These are phyloP conservation scores for Periophthalmus modestus DNA, from an alignment of 2,113 vertebrate species.

Conservation along the genomic window DNA sequence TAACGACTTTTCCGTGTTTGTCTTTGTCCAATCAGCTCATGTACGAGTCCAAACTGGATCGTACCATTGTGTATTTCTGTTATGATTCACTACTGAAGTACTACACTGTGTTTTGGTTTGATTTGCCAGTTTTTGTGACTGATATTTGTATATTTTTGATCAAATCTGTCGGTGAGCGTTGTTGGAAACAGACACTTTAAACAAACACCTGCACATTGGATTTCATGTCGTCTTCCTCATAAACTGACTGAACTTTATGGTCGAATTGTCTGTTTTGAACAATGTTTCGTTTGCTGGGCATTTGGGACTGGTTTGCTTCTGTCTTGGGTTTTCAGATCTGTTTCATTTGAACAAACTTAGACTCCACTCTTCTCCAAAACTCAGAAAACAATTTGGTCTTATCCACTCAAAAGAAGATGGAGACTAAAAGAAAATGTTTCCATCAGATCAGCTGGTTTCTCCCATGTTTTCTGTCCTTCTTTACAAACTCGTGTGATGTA, in stretches of 20 bases:
- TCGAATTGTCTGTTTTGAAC: conserved; percentile 47
- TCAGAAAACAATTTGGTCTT: background rate
- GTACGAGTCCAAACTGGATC: conserved; percentile 5
- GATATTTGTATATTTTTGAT: conserved; percentile 20
- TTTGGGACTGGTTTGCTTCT: conserved; percentile 40
- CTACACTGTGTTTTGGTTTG: conserved; percentile 37
- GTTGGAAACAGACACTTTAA: conserved; percentile 53
- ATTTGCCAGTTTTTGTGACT: conserved; percentile 12
- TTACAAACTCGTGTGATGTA: conserved; percentile 14
- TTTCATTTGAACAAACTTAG: background rate
- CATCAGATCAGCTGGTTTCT: conserved; percentile 26
- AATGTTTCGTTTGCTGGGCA: conserved; percentile 23
- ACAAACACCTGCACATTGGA: background rate
- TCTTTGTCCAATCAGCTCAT: conserved; percentile 7
- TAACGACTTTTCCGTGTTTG: background rate
- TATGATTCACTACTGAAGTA: conserved; percentile 47
- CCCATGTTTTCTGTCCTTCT: conserved; percentile 39
- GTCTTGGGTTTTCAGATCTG: conserved; percentile 73
- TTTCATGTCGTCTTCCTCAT: background rate
- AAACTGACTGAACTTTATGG: background rate
- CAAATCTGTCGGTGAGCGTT: conserved; percentile 32
- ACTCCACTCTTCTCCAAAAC: background rate
- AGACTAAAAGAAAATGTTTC: conserved; percentile 5
- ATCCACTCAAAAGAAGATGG: background rate
- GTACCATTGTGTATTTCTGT: conserved; percentile 29